Conservation (phyloP, 2,797 vertebrate genomes). For the Trachops cirrhosus region DNA sequence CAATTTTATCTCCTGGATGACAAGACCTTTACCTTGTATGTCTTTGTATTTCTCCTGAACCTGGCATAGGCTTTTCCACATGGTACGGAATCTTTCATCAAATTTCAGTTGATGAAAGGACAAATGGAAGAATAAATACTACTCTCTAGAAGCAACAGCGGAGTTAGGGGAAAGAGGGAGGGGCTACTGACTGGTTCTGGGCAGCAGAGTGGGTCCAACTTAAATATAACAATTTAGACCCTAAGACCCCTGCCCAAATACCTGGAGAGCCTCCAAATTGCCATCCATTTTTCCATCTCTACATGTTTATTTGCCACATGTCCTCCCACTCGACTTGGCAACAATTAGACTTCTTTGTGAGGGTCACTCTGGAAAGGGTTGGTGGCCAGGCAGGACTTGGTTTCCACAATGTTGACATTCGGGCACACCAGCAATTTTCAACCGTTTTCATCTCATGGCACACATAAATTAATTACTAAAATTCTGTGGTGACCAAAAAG, state of each 20-base stretch:
- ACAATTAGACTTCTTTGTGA: not conserved
- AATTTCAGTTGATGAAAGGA: not conserved
- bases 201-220: not conserved
- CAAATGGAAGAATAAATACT: not conserved
- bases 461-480: not conserved
- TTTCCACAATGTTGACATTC: not conserved
- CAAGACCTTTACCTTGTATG: not conserved
- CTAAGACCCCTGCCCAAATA: not conserved
- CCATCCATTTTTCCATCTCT: not conserved
- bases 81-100: not conserved
- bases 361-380: not conserved
- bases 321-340: not conserved
- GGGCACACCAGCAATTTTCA: not conserved
- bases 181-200: not conserved
- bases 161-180: accelerated
- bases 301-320: not conserved
- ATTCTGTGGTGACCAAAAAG: not conserved
- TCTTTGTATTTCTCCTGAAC: not conserved
- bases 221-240: not conserved
- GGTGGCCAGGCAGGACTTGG: not conserved
- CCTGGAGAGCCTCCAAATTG: not conserved
- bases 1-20: not conserved
- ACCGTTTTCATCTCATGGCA: not conserved
- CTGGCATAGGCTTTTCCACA: not conserved
- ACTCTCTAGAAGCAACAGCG: not conserved